Conservation (phyloP, 2,888 invertebrate species). For the Ischnura elegans region DNA sequence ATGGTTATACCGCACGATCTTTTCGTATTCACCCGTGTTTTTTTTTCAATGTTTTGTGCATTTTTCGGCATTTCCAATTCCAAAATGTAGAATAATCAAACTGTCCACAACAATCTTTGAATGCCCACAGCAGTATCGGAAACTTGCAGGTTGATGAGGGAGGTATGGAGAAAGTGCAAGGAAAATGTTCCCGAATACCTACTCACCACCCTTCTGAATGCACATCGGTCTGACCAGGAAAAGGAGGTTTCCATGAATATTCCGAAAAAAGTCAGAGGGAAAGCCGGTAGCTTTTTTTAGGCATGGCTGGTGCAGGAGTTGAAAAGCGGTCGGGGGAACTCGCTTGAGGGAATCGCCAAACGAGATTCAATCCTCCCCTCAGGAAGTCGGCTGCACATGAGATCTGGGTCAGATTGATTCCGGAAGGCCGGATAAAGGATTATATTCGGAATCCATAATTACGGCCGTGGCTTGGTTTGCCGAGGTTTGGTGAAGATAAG, state of each 20-base stretch:
- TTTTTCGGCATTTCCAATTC: no score
- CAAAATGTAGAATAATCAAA: no score
- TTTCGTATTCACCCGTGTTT: no score
- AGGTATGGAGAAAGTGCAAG: not conserved
- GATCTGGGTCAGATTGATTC: conserved; percentile 15
- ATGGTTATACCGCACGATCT: no score
- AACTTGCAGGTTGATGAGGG: no score
- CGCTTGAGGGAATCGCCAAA: not conserved
- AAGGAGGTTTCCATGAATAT: conserved; percentile 5
- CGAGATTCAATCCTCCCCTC: conserved; percentile 12
- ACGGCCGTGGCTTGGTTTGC: not conserved
- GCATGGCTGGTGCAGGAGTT: not conserved
- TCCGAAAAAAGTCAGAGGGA: not conserved
- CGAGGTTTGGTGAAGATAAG: not conserved
- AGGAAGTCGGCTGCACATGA: not conserved
- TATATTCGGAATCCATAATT: not conserved
- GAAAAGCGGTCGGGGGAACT: not conserved
- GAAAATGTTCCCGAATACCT: not conserved
- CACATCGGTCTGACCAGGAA: not conserved
- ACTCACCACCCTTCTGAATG: not conserved
- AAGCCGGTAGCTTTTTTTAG: not conserved
- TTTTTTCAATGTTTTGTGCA: no score
- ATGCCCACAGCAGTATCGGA: no score
- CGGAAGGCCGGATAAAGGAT: not conserved
- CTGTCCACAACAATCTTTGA: no score